Base-by-base conservation (phyloP, 2,888 invertebrate genomes). In the Coleophora flavipennella region DNA sequence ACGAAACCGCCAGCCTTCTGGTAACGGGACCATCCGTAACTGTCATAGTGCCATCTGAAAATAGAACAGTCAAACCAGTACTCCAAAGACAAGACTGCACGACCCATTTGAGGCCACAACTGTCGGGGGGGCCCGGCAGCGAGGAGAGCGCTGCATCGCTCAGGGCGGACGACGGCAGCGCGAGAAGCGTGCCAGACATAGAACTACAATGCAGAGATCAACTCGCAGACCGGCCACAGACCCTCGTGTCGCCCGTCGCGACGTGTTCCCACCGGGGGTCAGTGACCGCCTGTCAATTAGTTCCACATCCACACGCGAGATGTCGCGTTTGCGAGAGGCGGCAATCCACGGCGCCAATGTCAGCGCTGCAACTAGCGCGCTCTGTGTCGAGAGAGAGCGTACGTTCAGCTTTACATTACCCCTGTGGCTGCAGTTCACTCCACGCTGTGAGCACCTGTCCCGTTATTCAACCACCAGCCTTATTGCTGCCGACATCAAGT, bases 41-140 rank as follows among this genome's bases (percentile, higher is more conserved):
- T 28, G 77, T 84, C 38, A 79, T 83, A 48, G 77, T 81, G 7
- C 80, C 86, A 33, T 67, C 84, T 38, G 79, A 86, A 49, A 81
- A 77, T 48, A 67, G 77, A 62, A 76, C 86, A 43, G 87, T 88
- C 43, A 94, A 94, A 70, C 94, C 94, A 51, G 91, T 93, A 47
- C 85, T 94, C 50, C 94, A 92, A 85, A 88, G 94, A 51, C 94
- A 94, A 80, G 94, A 94, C 80, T 92, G 94, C 57, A 93, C 94
- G 35, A 93, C 94, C 38, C 89, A 90, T 63, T 88, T 92, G 42
- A 88, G 91, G 52, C 88, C 89, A 43, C 89, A 91, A 62, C 85
- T 94, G 47, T 92, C 92, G 33, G 89, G 87, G 3, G 86, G 86
- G 10, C 91, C 92, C 29, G 92, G 92, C 39, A 93, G 93, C 54